Evolutionary conservation across 2,888 invertebrate species (phyloP), one percentile per base, ranked within the genome.

Genomic region (Drosophila tripunctata): DNA sequence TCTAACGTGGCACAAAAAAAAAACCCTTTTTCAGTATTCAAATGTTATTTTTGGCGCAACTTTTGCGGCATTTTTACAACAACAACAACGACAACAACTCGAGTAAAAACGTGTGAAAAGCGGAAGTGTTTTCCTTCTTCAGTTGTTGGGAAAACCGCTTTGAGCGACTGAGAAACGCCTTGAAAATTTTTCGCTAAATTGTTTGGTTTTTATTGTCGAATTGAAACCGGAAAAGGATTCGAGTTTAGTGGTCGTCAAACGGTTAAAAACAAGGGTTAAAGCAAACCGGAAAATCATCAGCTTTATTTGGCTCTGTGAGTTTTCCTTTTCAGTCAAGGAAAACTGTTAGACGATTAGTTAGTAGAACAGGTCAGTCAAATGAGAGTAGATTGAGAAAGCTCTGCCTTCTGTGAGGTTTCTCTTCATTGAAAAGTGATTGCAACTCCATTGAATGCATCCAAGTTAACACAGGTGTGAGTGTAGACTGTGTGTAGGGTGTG

Each of bases 21-120:
- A n/a, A n/a, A n/a, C n/a, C 77, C 80, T 69, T 71, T 85, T 85
- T 78, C 72, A 82, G 80, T 63, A 80, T 85, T 82, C 80, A 80
- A 75, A 82, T 80, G 85, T 78, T 80, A 75, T 80, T 80, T 80
- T 75, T 80, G 75, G 85, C 65, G 76, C 72, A 72, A 65, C 83
- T 72, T 79, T 83, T 83, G 79, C 62, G 76, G 73, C 56, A 79
- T 69, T 64, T 62, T 62, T 55, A 4, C 36, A 40, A 31, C 14
- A 45, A 36, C 48, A 33, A n/a, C n/a, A n/a, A n/a, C n/a, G n/a
- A n/a, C 45, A 27, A 38, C 36, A 35, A 41, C 24, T 7, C 12
- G 24, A 43, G 52, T 55, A 24, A 33, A 41, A 66, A 44, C 65
- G 80, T 80, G 85, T 67, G 85, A 80, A 85, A 81, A 65, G 57